Base-by-base conservation (phyloP, 2,797 vertebrate species). In the Crax fasciolata region DNA sequence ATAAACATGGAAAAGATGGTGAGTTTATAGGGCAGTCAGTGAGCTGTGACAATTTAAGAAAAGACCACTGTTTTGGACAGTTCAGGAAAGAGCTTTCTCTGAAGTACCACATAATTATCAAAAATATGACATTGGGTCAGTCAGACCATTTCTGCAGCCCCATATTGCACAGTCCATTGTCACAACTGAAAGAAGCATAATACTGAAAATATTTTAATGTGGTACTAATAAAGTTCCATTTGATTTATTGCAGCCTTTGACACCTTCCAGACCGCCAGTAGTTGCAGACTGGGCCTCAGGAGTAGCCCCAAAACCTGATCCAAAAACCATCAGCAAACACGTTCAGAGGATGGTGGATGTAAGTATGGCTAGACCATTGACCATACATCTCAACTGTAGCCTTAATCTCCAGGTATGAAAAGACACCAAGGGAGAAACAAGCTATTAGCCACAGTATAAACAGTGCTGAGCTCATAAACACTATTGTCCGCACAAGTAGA, bases 341-440 rank as follows among this genome's bases (percentile, higher is more conserved):
- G 99, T 99, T 87, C 99, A 99, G 97, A 98, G 99, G 94, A 99
- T 99, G 99, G 98, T 99, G 95, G 99, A 99, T 78, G 99, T 99
- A 97, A 99, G 99, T 98, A 96, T 62, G 61, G 44, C 12, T 72
- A 21, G 54, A 58, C 41, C 6, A 1, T 55, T 70, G 74, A 65
- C 32, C 28, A 81, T 80, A 19, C 10, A 0, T 49, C 10, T 41
- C n/a, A 23, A 28, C 52, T 0, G 2, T 41, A 32, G 52, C 21
- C 39, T 51, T 46, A 35, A 51, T 62, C n/a, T 72, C 24, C n/a
- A 46, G 27, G 41, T 43, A 23, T 13, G 54, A 63, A 58, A 59
- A 73, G 23, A 58, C n/a, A 52, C 2, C 41, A 35, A 48, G 10
- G 38, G 68, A 16, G n/a, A 27, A 27, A 67, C 27, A 41, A 86